phyloP scores from a whole-genome alignment of 1,140 invertebrate species.

The Pogonomyrmex barbatus region DNA sequence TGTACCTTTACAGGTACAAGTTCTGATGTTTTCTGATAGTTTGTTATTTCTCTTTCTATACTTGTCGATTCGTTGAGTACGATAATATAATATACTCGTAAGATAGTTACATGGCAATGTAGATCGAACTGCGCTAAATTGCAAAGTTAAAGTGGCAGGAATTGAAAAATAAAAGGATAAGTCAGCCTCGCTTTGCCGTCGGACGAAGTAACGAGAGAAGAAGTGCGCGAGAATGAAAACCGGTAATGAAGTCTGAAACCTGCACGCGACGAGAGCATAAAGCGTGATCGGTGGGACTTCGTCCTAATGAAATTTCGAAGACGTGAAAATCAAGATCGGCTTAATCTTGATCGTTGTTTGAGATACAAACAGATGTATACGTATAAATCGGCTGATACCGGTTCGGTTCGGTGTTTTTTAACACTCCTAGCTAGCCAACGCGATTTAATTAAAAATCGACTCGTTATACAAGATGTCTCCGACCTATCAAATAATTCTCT shows the following conservation, averaged over 20 bases:
- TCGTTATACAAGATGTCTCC: neutral
- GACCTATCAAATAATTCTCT: neutral
- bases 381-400: neutral
- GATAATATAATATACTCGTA: constrained; percentile 13
- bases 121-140: constrained; percentile 35
- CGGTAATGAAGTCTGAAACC: constrained; percentile 55
- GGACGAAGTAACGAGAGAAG: constrained; percentile 28
- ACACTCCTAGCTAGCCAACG: neutral
- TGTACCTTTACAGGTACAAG: neutral
- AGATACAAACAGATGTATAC: constrained; percentile 7
- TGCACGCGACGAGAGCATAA: constrained; percentile 9
- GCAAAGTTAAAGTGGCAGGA: constrained; percentile 49
- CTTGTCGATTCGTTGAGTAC: neutral
- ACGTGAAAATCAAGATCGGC: constrained; percentile 35
- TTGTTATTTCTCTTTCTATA: constrained; percentile 9
- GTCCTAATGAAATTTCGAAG: constrained; percentile 40
- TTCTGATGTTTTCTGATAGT: constrained; percentile 30
- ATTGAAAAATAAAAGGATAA: constrained; percentile 45
- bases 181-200: constrained; percentile 7
- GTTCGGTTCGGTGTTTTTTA: constrained; percentile 22
- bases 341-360: constrained; percentile 34
- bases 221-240: constrained; percentile 26
- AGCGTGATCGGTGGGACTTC: constrained; percentile 22
- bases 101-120: constrained; percentile 30
- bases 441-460: constrained; percentile 42